Evolutionary conservation across 2,888 invertebrate genomes (phyloP).

Genomic region (Phytoseiulus persimilis): DNA sequence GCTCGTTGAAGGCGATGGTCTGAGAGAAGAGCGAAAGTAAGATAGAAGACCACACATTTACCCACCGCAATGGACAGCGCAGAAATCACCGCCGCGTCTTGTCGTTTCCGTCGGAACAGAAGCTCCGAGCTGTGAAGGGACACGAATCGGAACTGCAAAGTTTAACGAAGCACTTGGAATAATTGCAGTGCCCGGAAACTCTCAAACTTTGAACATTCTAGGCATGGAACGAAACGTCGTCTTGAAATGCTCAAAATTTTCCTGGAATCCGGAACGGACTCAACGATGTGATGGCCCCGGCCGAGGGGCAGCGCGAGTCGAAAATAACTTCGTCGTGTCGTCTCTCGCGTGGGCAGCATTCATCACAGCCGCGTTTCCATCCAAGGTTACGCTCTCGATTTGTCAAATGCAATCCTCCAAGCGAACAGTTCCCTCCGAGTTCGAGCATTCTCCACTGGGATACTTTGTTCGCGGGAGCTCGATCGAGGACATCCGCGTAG

Average conservation of each 20-base stretch:
- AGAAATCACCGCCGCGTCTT: neutral
- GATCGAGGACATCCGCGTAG: too few species aligned
- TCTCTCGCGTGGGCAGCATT: too few species aligned
- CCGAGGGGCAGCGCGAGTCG: too few species aligned
- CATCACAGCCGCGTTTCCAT: too few species aligned
- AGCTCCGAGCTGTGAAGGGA: neutral
- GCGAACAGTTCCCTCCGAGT: too few species aligned
- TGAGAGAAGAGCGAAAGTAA: neutral
- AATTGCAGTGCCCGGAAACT: neutral
- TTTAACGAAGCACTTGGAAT: neutral
- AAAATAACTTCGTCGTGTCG: too few species aligned
- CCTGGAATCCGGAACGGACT: too few species aligned
- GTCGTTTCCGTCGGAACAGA: neutral
- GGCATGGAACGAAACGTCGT: neutral
- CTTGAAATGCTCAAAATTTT: neutral
- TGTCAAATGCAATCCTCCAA: too few species aligned
- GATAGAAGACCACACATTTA: neutral
- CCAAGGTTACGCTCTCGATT: too few species aligned
- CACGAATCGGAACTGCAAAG: neutral
- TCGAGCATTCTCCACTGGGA: too few species aligned
- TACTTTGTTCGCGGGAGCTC: too few species aligned
- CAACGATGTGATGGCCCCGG: too few species aligned
- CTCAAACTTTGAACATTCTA: neutral
- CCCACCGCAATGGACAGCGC: neutral
- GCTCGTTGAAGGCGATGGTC: neutral